A percentile compares a stretch with the other conserved stretches of the same genome.
Evolutionary conservation across 37 sponge, comb jelly and placozoan genomes (phyloP).

Genomic region (Lycopodina hypogea): DNA sequence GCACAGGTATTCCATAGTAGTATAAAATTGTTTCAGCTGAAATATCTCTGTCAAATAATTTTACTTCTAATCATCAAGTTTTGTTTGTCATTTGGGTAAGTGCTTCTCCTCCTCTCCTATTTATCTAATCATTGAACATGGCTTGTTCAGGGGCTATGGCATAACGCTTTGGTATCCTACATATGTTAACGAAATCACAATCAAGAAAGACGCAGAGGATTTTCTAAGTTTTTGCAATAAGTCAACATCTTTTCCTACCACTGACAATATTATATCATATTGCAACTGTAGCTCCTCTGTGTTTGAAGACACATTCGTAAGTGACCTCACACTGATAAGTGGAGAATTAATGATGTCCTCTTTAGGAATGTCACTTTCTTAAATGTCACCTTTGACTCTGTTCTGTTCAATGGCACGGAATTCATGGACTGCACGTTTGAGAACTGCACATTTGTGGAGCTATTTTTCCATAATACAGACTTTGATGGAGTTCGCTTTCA

Average conservation of each 20-base stretch:
- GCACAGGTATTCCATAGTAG: constrained; percentile 18
- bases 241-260: background rate
- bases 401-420: background rate
- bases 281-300: constrained; percentile 30
- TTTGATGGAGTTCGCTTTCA: background rate
- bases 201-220: background rate
- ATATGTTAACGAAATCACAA: constrained; percentile 46
- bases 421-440: constrained; percentile 16
- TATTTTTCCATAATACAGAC: background rate
- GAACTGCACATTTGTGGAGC: background rate
- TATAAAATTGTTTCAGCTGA: constrained; percentile 21
- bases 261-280: background rate
- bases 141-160: constrained; percentile 52
- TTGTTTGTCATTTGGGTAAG: constrained; percentile 68
- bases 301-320: background rate
- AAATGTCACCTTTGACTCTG: constrained; percentile 3
- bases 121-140: background rate
- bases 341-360: constrained; percentile 2
- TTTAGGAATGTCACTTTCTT: constrained; percentile 22
- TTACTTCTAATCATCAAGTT: constrained; percentile 41
- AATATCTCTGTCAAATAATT: constrained; percentile 31
- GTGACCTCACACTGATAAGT: background rate
- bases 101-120: background rate
- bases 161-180: constrained; percentile 72
- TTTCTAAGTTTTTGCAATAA: constrained; percentile 20